Base-by-base conservation (phyloP, 2,888 invertebrate genomes). In the Lasioglossum figueresi region DNA sequence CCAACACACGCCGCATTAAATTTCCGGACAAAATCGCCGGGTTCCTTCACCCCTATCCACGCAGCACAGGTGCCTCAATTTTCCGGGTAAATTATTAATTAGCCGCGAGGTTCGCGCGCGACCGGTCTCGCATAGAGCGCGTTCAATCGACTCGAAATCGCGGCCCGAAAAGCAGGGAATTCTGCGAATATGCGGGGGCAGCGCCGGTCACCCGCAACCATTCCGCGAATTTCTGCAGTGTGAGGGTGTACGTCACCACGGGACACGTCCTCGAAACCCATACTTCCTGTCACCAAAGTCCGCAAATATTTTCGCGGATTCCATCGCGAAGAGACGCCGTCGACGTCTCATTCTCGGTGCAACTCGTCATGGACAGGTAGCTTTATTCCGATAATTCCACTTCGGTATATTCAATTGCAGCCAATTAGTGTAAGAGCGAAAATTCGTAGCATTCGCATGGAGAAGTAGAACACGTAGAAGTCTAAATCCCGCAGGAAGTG, bases 81-180 rank as follows among this genome's bases (percentile, higher is more conserved):
- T 56, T 70, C 68, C 70, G 14, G 27, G 72, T 43, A 77, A 84
- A 82, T 84, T 84, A 82, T 78, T 84, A 84, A 84, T 84, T 78
- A 82, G 74, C 31, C 82, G 74, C 52, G 82, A 71, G 56, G 4
- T 56, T 56, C 56, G n/a, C 56, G 71, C 66, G 70, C 78, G 59
- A 31, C 78, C 77, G 27, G 63, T 48, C 78, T 34, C 31, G 48
- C 71, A 82, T 82, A 63, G 6, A 63, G 31, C 63, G 31, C 63
- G 31, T 63, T 31, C 63, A 31, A 63, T 63, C 63, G 27, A 31
- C 16, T 63, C 63, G 63, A 63, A 31, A 31, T 31, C 16, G 16
- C 0, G 14, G 19, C 63, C 31, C 16, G 63, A 63, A 63, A 63
- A 63, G 4, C 63, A 16, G 16, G 63, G 31, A 63, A 63, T 63